Conservation (phyloP, 2,797 vertebrate genomes). For the Microctenopoma stevenorrisi region DNA sequence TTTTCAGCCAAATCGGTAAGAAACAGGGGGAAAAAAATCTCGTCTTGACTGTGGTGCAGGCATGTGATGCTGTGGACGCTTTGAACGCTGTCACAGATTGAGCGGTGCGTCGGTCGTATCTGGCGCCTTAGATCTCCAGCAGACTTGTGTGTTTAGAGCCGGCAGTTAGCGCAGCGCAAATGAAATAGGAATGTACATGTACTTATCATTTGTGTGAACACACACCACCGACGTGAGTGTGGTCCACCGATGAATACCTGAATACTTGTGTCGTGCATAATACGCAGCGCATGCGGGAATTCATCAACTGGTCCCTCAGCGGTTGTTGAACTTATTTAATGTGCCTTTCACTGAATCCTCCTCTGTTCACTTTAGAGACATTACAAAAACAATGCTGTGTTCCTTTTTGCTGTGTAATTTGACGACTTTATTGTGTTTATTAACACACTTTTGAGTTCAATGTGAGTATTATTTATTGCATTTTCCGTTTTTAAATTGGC, state of each 20-base stretch:
- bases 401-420: neutral
- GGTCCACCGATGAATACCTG: neutral
- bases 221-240: neutral
- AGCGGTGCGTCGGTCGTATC: constrained; percentile 14
- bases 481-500: neutral
- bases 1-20: constrained; percentile 90
- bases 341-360: no score
- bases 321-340: constrained; percentile 26
- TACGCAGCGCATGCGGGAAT: neutral
- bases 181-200: neutral
- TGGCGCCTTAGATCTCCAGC: constrained; percentile 4
- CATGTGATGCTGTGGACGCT: constrained; percentile 35
- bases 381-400: neutral
- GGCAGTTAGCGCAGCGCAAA: constrained; percentile 10
- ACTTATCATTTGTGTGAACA: neutral
- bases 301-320: neutral
- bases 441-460: neutral
- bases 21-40: constrained; percentile 26
- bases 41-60: constrained; percentile 10
- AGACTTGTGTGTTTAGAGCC: constrained; percentile 17
- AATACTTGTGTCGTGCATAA: no score
- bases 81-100: constrained; percentile 7
- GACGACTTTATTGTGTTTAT: neutral
- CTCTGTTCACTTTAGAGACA: neutral
- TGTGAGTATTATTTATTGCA: no score